A percentile compares a stretch with the other conserved stretches of the same genome.
phyloP scores from a whole-genome alignment of 2,888 invertebrate species.

The Leucania comma region DNA sequence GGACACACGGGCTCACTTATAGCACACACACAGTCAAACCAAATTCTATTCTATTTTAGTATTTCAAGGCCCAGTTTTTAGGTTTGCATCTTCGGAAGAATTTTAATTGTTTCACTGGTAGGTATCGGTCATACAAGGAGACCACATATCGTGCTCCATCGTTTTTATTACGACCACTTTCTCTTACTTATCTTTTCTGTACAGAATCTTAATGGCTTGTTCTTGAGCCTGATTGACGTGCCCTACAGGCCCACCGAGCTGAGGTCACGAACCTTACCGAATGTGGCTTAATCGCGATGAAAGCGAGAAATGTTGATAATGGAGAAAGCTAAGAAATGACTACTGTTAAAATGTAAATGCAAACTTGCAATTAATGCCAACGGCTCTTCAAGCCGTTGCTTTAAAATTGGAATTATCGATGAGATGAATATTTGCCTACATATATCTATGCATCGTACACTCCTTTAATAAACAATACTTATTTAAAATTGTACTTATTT shows the following conservation, averaged over 20 bases:
- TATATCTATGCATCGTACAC: neutral
- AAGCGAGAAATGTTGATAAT: conserved; percentile 7
- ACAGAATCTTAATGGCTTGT: neutral
- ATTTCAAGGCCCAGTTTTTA: neutral
- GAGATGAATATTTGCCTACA: neutral
- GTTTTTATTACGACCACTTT: conserved; percentile 21
- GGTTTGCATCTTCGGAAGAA: neutral
- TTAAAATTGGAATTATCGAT: neutral
- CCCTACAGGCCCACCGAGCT: neutral
- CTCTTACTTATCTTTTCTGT: neutral
- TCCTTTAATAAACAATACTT: neutral
- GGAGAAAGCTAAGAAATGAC: neutral
- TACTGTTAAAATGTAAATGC: neutral
- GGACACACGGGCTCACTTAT: conserved; percentile 5
- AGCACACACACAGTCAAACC: neutral
- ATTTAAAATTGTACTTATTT: neutral
- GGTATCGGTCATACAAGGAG: neutral
- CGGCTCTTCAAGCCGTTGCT: neutral
- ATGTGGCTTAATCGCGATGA: neutral
- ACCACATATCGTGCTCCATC: neutral
- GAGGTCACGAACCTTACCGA: neutral
- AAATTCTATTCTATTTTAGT: neutral
- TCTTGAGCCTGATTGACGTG: neutral
- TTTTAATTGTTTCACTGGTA: neutral
- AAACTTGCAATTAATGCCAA: too few species aligned